Percentiles rank a stretch among this genome's conserved stretches.
Evolutionary conservation across 2,888 invertebrate species (phyloP).

Genomic region (Spodoptera littoralis): DNA sequence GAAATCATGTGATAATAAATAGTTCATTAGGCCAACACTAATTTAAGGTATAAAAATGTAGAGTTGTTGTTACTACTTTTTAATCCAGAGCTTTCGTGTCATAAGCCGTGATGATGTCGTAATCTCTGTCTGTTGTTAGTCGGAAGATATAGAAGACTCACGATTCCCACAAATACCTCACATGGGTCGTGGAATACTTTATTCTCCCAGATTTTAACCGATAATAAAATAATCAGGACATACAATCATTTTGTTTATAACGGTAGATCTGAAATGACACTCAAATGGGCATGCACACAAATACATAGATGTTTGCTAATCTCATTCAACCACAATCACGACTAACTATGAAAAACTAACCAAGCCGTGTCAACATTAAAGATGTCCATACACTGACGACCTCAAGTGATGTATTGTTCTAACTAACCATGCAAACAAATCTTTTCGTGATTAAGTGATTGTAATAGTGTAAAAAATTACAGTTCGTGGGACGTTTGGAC

Average conservation of each 20-base stretch:
- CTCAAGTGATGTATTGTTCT: not conserved
- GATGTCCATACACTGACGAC: slow-evolving; percentile 8
- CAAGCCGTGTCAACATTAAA: not conserved
- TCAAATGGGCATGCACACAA: no score
- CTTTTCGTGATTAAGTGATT: slow-evolving; percentile 11
- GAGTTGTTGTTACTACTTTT: no score
- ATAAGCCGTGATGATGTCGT: slow-evolving; percentile 15
- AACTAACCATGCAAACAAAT: slow-evolving; percentile 9
- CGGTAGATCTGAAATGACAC: no score
- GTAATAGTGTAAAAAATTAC: slow-evolving; percentile 26
- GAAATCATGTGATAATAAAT: no score
- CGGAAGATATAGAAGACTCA: slow-evolving; percentile 17
- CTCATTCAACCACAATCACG: not conserved
- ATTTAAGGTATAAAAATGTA: no score
- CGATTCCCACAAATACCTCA: slow-evolving; percentile 11
- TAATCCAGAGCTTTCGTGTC: slow-evolving; percentile 2
- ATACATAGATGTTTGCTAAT: not conserved
- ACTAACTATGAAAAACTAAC: slow-evolving; percentile 1
- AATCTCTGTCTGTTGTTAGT: slow-evolving; percentile 2
- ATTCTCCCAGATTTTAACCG: slow-evolving; percentile 1
- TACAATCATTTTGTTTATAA: not conserved
- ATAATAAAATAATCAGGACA: not conserved
- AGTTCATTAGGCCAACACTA: no score
- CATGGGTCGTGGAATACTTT: not conserved
- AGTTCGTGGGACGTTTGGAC: slow-evolving; percentile 29